Conservation (phyloP, 2,113 vertebrate species). For the Thamnophis sirtalis region DNA sequence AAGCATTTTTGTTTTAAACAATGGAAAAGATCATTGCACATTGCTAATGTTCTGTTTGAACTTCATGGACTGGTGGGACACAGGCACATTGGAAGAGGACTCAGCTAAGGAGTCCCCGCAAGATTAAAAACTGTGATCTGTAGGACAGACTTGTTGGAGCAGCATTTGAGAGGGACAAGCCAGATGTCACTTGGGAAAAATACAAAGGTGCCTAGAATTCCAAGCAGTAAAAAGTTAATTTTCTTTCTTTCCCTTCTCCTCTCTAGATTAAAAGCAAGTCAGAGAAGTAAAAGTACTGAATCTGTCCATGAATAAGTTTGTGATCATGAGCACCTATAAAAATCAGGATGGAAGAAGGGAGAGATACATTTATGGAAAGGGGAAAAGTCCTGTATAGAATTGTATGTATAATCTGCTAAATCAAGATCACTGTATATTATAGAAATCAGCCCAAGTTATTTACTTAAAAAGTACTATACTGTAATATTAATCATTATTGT, state of each 20-base stretch:
- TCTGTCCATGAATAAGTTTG: background rate
- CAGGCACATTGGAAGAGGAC: background rate
- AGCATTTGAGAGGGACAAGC: background rate
- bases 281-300: background rate
- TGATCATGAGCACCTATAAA: background rate
- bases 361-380: background rate
- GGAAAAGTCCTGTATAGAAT: background rate
- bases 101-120: background rate
- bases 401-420: background rate
- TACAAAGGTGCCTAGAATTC: background rate
- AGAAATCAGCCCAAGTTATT: background rate
- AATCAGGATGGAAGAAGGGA: background rate
- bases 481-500: background rate
- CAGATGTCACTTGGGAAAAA: background rate
- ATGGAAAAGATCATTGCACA: background rate
- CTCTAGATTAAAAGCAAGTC: background rate
- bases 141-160: background rate
- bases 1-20: background rate
- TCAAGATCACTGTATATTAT: background rate
- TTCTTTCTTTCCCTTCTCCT: background rate
- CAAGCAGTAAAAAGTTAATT: background rate
- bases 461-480: background rate
- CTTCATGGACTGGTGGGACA: background rate
- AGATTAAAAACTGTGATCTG: background rate
- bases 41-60: background rate